Base-by-base conservation (phyloP, 2,888 invertebrate species). In the Fragum whitleyi region DNA sequence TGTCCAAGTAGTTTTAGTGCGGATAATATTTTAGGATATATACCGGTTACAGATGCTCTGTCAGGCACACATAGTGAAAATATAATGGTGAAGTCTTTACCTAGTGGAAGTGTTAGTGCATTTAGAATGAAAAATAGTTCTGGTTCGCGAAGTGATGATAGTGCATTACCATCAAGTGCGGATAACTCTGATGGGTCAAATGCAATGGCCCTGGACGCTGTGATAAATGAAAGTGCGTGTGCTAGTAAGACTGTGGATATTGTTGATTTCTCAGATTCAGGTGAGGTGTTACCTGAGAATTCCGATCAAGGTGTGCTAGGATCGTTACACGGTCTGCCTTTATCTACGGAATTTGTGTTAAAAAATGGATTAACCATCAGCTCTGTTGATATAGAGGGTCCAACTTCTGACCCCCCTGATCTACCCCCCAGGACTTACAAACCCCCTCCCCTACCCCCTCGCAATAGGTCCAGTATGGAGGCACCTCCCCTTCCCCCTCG, bases 351-450 rank as follows among this genome's bases (percentile, higher is more conserved):
- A 14, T n/a, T 32, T 29, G 39, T n/a, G 23, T 55, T 55, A 36
- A 55, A 14, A 0, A 42, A 39, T 36, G 59, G 42, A 9, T 21
- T 21, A 19, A 39, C 55, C 7, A 28, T 36, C 9, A 32, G 57
- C 11, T 53, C 47, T 9, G 55, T 16, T 3, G 55, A 61, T n/a
- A 59, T 68, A 29, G 68, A 29, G 23, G 28, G 23, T n/a, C 9
- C 68, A 16, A 71, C 76, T 51, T 72, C 77, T 1, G 55, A 47
- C 32, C 90, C 92, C 11, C 92, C 92, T n/a, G 85, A 83, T 65
- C 77, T 92, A 6, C 92, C 92, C 7, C 91, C 91, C n/a, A 78
- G 91, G 61, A 92, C 91, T 19, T 92, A 92, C 71, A 88, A 85
- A 79, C 90, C 91, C 57, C 92, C 92, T 23, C 92, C 92, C 23